phyloP scores from a whole-genome alignment of 2,888 invertebrate species.

The Troilus luridus region DNA sequence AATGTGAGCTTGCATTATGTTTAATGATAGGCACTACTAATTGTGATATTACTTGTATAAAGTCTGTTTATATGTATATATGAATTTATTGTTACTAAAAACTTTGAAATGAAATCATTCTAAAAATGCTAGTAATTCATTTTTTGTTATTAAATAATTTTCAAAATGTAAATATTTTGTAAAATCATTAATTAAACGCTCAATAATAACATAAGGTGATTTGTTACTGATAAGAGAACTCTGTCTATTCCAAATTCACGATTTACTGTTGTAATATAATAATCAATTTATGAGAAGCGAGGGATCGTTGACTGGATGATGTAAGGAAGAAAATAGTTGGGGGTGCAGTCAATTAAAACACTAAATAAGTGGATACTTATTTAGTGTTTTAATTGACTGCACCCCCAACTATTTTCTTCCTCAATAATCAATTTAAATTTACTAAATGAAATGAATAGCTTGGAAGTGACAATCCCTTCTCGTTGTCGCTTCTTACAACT shows the following conservation, averaged over 20 bases:
- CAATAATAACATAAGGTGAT: constrained; percentile 27
- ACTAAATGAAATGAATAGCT: neutral
- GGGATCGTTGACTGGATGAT: too few relatives aligned
- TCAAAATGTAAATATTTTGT: constrained; percentile 28
- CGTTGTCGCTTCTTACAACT: constrained; percentile 8
- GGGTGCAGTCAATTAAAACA: too few relatives aligned
- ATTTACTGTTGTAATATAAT: neutral
- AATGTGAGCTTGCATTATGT: constrained; percentile 44
- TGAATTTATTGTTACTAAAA: neutral
- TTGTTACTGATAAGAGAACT: constrained; percentile 10
- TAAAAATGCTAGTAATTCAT: constrained; percentile 16
- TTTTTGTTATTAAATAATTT: constrained; percentile 9
- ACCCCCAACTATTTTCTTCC: too few relatives aligned
- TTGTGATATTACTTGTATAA: constrained; percentile 47
- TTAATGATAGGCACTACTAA: constrained; percentile 31
- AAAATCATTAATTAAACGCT: constrained; percentile 44
- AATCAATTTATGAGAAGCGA: too few relatives aligned
- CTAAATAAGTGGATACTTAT: too few relatives aligned
- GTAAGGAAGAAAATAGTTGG: too few relatives aligned
- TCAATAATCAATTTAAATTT: constrained; percentile 1
- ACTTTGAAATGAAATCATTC: constrained; percentile 23
- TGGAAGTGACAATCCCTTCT: constrained; percentile 20
- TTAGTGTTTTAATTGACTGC: too few relatives aligned
- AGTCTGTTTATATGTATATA: constrained; percentile 44
- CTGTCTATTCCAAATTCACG: constrained; percentile 24